phyloP scores from a whole-genome alignment of 1,140 invertebrate species.

The Nylanderia fulva region DNA sequence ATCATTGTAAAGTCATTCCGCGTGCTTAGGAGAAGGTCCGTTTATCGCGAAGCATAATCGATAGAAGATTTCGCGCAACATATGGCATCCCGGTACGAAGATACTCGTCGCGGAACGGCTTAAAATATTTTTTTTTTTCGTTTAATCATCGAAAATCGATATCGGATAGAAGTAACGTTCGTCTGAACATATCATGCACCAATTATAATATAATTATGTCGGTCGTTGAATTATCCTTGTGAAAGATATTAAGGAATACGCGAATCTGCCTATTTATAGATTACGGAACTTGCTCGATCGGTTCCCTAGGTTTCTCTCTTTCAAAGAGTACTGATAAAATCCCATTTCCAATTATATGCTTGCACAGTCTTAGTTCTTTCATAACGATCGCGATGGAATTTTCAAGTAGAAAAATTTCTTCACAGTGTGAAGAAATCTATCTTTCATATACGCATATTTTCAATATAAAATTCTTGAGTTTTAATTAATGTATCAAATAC shows the following conservation, averaged over 20 bases:
- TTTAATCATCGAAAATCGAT: not conserved
- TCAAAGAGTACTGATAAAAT: constrained; percentile 6
- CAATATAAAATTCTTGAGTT: not conserved
- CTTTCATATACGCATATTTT: not conserved
- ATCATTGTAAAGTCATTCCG: constrained; percentile 29
- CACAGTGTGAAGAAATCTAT: not conserved
- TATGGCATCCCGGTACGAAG: not conserved
- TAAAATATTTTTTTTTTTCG: not conserved
- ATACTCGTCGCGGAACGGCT: not conserved
- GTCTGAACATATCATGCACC: constrained; percentile 1
- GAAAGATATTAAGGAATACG: not conserved
- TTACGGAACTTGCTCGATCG: constrained; percentile 8
- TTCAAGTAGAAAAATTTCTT: constrained; percentile 1
- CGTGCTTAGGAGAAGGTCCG: not conserved
- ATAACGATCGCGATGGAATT: not conserved
- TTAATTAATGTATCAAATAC: constrained; percentile 2
- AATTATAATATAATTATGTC: constrained; percentile 44
- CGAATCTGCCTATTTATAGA: constrained; percentile 41
- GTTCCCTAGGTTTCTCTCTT: constrained; percentile 1
- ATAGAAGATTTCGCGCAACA: constrained; percentile 10
- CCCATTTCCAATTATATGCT: constrained; percentile 1
- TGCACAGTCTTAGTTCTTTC: not conserved
- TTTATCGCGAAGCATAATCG: constrained; percentile 12
- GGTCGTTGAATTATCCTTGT: constrained; percentile 35
- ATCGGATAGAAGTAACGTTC: not conserved